Percentiles rank a stretch among this genome's conserved stretches.
phyloP scores from a whole-genome alignment of 2,113 vertebrate genomes.

The Siniperca chuatsi region DNA sequence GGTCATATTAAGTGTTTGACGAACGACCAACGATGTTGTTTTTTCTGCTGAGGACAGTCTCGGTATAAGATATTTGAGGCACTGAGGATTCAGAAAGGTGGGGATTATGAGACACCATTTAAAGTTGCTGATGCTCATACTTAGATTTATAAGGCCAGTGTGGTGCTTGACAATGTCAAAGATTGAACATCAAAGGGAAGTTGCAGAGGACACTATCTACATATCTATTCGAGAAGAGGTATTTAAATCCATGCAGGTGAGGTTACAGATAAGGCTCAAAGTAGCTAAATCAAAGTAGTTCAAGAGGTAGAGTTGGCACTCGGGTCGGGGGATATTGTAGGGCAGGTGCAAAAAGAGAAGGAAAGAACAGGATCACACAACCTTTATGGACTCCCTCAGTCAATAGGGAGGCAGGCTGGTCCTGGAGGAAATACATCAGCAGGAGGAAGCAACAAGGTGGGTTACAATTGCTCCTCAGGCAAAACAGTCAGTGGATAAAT shows the following conservation, averaged over 20 bases:
- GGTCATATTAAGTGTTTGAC: background rate
- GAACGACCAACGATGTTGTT: background rate
- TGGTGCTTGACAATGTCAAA: background rate
- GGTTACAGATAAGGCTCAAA: slow-evolving; percentile 8
- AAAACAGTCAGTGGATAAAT: background rate
- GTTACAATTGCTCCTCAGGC: background rate
- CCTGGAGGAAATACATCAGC: slow-evolving; percentile 14
- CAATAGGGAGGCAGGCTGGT: background rate
- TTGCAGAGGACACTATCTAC: background rate
- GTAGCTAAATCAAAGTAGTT: background rate
- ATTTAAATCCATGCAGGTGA: slow-evolving; percentile 30
- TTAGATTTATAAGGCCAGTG: background rate
- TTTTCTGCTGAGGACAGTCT: background rate
- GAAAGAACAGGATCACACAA: slow-evolving; percentile 8
- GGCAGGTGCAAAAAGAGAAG: background rate
- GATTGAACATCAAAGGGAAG: slow-evolving; percentile 1
- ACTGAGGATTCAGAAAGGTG: background rate
- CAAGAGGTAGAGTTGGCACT: slow-evolving; percentile 1
- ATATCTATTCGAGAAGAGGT: background rate
- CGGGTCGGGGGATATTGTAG: background rate
- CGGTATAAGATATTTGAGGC: background rate
- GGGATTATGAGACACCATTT: background rate
- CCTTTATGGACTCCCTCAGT: slow-evolving; percentile 7
- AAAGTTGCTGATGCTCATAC: background rate
- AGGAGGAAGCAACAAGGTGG: background rate